Base-by-base conservation (phyloP, 2,797 vertebrate species). In the Florisuga fusca region DNA sequence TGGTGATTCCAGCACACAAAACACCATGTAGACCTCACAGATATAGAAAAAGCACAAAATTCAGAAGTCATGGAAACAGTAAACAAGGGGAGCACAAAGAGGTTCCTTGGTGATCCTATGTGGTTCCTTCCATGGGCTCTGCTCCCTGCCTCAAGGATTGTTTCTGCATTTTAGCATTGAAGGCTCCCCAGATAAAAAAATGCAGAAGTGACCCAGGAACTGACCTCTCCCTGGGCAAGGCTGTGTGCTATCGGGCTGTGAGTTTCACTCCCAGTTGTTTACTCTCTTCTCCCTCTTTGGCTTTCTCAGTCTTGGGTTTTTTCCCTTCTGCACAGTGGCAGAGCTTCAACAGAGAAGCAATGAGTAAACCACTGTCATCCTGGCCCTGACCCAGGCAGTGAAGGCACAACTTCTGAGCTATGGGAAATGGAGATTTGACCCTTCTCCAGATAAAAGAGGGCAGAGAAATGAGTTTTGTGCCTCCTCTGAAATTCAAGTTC, bases 201-300 rank as follows among this genome's bases (percentile, higher is more conserved):
- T 22, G 66, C 17, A 69, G 27, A 43, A 84, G n/a, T 0, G 0
- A 18, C 21, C 29, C 20, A 14, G 62, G 43, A 90, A 21, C 21
- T 41, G 46, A 46, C 48, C 14, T 61, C 72, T 75, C 86, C 66
- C 22, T n/a, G 23, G 17, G 19, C 38, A 74, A 78, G 54, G 15
- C 50, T 64, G 43, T 0, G 0, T 58, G 25, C 48, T 51, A 18
- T 2, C 4, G 31, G n/a, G 31, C 27, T 69, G 19, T 45, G 57
- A 81, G 41, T 29, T 75, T 29, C 12, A 21, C 17, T 81, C 27
- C 43, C 76, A 78, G 38, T 41, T 75, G 43, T 91, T 93, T 86
- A 58, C 14, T n/a, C 15, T 54, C 17, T 87, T 78, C 38, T 93
- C 14, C 61, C n/a, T 76, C 63, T 79, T 81, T 73, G 48, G n/a